phyloP scores from a whole-genome alignment of 2,888 invertebrate genomes.

The Eupithecia tripunctaria region DNA sequence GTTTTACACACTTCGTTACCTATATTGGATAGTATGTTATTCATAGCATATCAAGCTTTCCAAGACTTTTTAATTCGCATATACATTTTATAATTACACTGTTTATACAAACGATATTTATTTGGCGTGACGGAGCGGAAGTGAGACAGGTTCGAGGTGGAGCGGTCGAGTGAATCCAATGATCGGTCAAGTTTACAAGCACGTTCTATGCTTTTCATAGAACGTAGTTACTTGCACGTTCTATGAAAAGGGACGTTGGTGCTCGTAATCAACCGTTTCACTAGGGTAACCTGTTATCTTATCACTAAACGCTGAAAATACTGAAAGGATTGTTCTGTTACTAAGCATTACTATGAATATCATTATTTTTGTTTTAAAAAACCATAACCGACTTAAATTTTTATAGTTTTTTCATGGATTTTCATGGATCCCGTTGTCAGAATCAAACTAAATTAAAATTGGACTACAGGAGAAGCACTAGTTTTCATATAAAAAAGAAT shows the following conservation, averaged over 20 bases:
- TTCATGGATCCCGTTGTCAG: too few species aligned
- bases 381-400: too few species aligned
- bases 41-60: neutral
- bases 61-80: constrained; percentile 18
- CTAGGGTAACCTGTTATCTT: neutral
- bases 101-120: constrained; percentile 56
- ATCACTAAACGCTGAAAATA: neutral
- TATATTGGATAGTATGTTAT: neutral
- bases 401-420: too few species aligned
- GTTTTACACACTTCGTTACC: too few species aligned
- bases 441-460: too few species aligned
- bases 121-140: constrained; percentile 61
- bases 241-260: neutral
- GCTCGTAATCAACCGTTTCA: neutral
- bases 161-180: constrained; percentile 50
- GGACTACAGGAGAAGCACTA: too few species aligned
- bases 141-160: constrained; percentile 54
- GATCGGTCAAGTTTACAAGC: constrained; percentile 58
- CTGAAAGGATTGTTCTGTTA: neutral
- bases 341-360: neutral
- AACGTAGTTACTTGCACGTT: constrained; percentile 48
- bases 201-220: constrained; percentile 24
- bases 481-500: too few species aligned
- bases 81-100: constrained; percentile 47
- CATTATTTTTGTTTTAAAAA: too few species aligned